phyloP scores from a whole-genome alignment of 1,140 invertebrate genomes.

The Anastatus disparis region DNA sequence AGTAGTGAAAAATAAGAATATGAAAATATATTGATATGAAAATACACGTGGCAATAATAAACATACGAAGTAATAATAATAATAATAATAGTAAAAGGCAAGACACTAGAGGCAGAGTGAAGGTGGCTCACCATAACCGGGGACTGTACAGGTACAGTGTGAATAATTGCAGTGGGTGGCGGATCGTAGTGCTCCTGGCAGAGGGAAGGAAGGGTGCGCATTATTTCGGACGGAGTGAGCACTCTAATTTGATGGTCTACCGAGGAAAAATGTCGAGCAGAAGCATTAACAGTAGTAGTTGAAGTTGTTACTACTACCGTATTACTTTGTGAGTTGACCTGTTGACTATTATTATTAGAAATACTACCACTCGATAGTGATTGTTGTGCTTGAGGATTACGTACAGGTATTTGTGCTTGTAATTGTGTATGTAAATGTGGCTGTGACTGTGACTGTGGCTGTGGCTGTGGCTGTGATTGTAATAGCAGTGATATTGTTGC shows the following conservation, averaged over 20 bases:
- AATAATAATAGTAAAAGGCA: slow-evolving; percentile 33
- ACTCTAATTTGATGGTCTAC: slow-evolving; percentile 84
- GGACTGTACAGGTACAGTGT: slow-evolving; percentile 67
- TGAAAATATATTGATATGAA: neutral
- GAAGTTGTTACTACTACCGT: too few relatives aligned
- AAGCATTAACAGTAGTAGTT: slow-evolving; percentile 41
- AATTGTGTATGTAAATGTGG: slow-evolving; percentile 48
- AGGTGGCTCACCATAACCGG: slow-evolving; percentile 72
- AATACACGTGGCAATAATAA: slow-evolving; percentile 10
- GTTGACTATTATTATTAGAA: slow-evolving; percentile 52
- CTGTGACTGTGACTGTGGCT: slow-evolving; percentile 48
- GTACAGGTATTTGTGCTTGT: slow-evolving; percentile 49
- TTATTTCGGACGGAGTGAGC: slow-evolving; percentile 86
- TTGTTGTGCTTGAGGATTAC: slow-evolving; percentile 56
- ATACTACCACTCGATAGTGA: slow-evolving; percentile 46
- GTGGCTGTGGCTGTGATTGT: neutral
- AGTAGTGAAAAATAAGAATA: neutral
- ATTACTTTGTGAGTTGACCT: slow-evolving; percentile 52
- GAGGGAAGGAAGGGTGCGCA: slow-evolving; percentile 85
- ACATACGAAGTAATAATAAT: neutral
- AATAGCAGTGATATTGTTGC: too few relatives aligned
- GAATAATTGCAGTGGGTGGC: slow-evolving; percentile 69
- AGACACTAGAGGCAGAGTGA: slow-evolving; percentile 62
- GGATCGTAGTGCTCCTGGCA: slow-evolving; percentile 76
- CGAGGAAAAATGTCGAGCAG: slow-evolving; percentile 62